These are phyloP conservation scores for Thunnus albacares DNA, from an alignment of 2,797 vertebrate species.

Conservation along the genomic window DNA sequence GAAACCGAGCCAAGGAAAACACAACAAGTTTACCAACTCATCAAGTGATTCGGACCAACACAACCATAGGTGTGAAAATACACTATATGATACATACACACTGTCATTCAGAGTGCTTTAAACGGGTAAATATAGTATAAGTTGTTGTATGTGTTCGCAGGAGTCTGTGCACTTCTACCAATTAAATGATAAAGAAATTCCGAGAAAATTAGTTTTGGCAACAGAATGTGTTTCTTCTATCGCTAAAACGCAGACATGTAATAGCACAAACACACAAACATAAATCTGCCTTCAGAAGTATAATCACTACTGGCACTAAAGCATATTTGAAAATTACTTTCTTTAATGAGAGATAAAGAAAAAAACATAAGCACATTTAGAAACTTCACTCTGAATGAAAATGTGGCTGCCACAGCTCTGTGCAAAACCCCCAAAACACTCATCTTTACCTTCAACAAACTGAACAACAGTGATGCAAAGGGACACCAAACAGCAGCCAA, in stretches of 20 bases:
- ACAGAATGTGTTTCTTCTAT: conserved; percentile 28
- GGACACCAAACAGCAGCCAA: neutral
- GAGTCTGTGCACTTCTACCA: conserved; percentile 12
- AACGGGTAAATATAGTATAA: neutral
- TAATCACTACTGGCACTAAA: neutral
- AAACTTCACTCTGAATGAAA: conserved; percentile 3
- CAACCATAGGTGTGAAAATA: too few species aligned
- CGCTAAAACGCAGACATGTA: conserved; percentile 18
- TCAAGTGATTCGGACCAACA: too few species aligned
- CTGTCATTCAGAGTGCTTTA: neutral
- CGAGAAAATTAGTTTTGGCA: conserved; percentile 27
- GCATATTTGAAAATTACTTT: neutral
- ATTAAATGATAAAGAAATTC: conserved; percentile 40
- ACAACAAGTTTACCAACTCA: too few species aligned
- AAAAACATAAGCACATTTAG: neutral
- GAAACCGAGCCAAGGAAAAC: too few species aligned
- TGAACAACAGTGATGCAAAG: neutral
- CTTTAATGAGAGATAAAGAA: conserved; percentile 21
- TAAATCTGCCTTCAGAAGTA: conserved; percentile 7
- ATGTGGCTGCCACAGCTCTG: neutral
- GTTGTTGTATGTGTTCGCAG: neutral
- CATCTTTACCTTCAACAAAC: neutral
- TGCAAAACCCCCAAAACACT: conserved; percentile 1
- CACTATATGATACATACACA: neutral
- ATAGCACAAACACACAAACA: conserved; percentile 9